A percentile compares a stretch with the other conserved stretches of the same genome.
Evolutionary conservation across 2,888 invertebrate genomes (phyloP).

Genomic region (Eristalis intricaria): DNA sequence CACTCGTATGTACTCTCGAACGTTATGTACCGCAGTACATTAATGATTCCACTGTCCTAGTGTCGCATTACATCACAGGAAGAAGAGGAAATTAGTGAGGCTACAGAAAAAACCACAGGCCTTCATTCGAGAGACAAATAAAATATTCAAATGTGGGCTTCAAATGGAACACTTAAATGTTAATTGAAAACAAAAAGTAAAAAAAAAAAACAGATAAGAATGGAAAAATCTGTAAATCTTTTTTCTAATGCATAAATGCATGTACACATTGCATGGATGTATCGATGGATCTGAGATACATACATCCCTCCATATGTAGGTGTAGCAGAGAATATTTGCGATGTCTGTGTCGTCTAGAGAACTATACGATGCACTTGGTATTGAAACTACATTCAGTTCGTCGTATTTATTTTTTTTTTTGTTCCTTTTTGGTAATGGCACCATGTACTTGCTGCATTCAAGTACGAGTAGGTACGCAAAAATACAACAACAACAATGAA

Average conservation of each 20-base stretch:
- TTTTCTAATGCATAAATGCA: background rate
- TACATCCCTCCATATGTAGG: background rate
- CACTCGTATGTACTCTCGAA: background rate
- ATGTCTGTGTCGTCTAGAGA: background rate
- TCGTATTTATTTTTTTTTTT: background rate
- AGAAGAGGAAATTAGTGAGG: background rate
- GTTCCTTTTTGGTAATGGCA: background rate
- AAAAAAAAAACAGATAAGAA: background rate
- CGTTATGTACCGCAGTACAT: background rate
- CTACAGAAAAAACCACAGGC: background rate
- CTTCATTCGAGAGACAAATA: background rate
- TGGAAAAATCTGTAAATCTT: constrained; percentile 1
- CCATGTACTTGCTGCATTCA: constrained; percentile 14
- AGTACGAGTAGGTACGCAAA: constrained; percentile 17
- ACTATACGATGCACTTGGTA: constrained; percentile 6
- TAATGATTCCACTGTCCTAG: constrained; percentile 10
- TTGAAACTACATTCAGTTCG: constrained; percentile 6
- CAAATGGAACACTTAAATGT: constrained; percentile 19
- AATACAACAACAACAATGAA: background rate
- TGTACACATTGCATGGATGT: background rate
- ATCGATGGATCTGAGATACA: background rate
- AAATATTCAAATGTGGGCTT: constrained; percentile 7
- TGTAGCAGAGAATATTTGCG: background rate
- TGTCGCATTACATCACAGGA: constrained; percentile 5
- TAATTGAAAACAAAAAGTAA: constrained; percentile 10